Evolutionary conservation across 2,113 vertebrate species (phyloP), one percentile per base, ranked within the genome.

Genomic region (Meriones unguiculatus): DNA sequence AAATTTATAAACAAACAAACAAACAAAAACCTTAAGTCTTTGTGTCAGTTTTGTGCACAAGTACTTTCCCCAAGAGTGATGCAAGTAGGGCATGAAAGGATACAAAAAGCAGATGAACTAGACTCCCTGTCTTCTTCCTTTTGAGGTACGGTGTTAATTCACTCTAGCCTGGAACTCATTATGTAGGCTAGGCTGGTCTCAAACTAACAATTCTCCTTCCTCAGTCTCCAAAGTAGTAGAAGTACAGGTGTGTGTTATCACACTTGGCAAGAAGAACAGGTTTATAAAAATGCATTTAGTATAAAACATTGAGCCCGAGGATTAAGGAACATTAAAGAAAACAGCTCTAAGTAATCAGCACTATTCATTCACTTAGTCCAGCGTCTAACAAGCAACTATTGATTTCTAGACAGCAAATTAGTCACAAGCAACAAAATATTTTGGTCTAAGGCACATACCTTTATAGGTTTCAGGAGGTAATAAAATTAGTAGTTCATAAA

Each of bases 401-500:
- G 88, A 24, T 86, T 95, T 92, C 28, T 6, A 50, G 64, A 57
- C 38, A 97, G 24, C 70, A 17, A 38, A 73, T 22, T 73, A 87
- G 25, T 15, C 54, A 96, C 52, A 92, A 94, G 95, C 0, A 94
- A 41, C 57, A 73, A 94, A 90, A 95, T 1, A 87, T 76, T 96
- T 73, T 87, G 67, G n/a, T 94, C 3, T 95, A 78, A 96, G 94
- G 97, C 89, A 97, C 98, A 1, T 98, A 99, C 99, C 99, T 99
- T 99, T 98, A 72, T 99, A 99, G 7, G 97, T 98, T 95, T 99
- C 99, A 22, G 99, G 99, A 96, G 99, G 99, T 96, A 99, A 98
- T 95, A 99, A 98, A 96, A 99, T 97, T 64, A 99, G 98, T 69
- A 99, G 98, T 97, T 99, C 99, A 96, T 99, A 99, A 87, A 99